These are phyloP conservation scores for Sisyra terminalis DNA, from an alignment of 2,888 invertebrate species.

Conservation along the genomic window DNA sequence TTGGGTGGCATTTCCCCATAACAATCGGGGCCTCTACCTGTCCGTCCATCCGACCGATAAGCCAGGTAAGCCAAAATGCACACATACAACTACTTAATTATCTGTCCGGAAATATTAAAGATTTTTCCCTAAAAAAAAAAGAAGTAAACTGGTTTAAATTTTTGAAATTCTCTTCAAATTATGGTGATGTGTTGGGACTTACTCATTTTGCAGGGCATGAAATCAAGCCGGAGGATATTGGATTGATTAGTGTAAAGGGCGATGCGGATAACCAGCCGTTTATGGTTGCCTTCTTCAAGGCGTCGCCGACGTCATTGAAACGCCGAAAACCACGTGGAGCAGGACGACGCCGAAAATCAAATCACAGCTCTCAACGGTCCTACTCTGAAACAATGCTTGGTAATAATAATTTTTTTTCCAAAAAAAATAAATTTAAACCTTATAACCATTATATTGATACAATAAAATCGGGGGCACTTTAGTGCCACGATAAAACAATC, in stretches of 20 bases:
- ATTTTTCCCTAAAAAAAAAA: too few species aligned
- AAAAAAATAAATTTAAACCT: too few species aligned
- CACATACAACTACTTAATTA: neutral
- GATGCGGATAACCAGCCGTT: slow-evolving; percentile 74
- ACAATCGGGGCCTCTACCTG: slow-evolving; percentile 74
- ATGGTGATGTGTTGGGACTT: too few species aligned
- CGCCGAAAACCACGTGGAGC: slow-evolving; percentile 38
- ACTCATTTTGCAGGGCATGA: too few species aligned
- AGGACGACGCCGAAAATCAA: slow-evolving; percentile 34
- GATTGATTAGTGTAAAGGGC: slow-evolving; percentile 59
- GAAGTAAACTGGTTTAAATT: slow-evolving; percentile 7
- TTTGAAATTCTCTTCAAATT: slow-evolving; percentile 9
- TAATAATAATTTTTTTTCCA: too few species aligned
- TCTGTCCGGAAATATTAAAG: too few species aligned
- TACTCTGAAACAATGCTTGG: slow-evolving; percentile 3
- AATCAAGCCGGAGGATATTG: slow-evolving; percentile 70
- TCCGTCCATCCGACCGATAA: slow-evolving; percentile 57
- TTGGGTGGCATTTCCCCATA: slow-evolving; percentile 65
- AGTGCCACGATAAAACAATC: too few species aligned
- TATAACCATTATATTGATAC: too few species aligned
- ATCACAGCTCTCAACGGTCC: slow-evolving; percentile 19
- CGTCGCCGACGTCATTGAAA: slow-evolving; percentile 29
- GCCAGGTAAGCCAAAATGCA: slow-evolving; percentile 32
- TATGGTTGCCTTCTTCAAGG: slow-evolving; percentile 78
- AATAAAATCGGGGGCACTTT: too few species aligned